phyloP scores from a whole-genome alignment of 2,113 vertebrate genomes.

The Mixornis gularis region DNA sequence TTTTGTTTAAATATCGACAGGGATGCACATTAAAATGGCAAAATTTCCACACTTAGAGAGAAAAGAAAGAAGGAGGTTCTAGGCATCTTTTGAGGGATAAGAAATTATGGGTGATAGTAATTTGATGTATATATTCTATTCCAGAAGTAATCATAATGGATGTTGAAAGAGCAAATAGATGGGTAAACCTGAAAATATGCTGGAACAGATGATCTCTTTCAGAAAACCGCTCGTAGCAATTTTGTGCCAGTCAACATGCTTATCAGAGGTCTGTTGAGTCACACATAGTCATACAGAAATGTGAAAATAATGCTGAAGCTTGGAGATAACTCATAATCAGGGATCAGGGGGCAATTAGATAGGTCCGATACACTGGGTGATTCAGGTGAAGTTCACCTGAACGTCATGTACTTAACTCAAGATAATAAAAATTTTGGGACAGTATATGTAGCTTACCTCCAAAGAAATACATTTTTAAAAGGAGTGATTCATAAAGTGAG shows the following conservation, averaged over 20 bases:
- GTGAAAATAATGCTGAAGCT: not conserved
- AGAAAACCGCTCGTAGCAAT: not conserved
- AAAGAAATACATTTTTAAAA: not conserved
- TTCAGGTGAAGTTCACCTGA: not conserved
- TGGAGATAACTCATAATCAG: not conserved
- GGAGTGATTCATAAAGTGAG: not conserved
- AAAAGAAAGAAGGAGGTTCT: not conserved
- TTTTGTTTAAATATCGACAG: not conserved
- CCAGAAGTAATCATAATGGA: not conserved
- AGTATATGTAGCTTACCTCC: not conserved
- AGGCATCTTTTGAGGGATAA: not conserved
- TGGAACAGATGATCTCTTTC: not conserved
- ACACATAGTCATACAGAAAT: not conserved
- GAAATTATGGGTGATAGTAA: not conserved
- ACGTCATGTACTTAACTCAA: not conserved
- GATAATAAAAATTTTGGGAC: not conserved
- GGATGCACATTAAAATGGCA: not conserved
- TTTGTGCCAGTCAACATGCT: not conserved
- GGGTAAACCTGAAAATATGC: not conserved
- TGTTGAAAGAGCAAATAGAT: not conserved
- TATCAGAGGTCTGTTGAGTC: not conserved
- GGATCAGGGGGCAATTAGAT: not conserved
- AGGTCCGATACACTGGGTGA: not conserved
- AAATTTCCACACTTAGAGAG: not conserved
- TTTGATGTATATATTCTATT: not conserved